phyloP scores from a whole-genome alignment of 2,113 vertebrate genomes.

The Gobius niger region DNA sequence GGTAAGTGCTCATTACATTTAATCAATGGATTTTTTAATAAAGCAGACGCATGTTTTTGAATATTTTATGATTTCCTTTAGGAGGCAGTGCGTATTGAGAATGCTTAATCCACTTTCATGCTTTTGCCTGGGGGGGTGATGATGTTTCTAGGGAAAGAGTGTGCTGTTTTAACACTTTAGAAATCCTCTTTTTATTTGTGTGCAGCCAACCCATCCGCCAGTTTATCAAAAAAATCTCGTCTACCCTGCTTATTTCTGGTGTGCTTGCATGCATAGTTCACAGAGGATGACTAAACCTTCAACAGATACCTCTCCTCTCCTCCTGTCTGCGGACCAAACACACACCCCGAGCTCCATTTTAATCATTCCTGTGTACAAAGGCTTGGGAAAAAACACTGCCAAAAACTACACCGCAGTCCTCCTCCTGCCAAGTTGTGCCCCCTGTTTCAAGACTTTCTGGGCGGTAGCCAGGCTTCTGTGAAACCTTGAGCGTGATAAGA shows the following conservation, averaged over 20 bases:
- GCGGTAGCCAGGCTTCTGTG: constrained; percentile 64
- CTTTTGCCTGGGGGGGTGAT: background rate
- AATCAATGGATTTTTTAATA: constrained; percentile 22
- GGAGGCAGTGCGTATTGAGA: background rate
- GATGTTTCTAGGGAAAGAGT: background rate
- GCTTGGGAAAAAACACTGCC: constrained; percentile 62
- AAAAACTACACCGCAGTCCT: constrained; percentile 55
- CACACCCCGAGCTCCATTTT: constrained; percentile 25
- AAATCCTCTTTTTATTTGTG: background rate
- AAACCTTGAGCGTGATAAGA: constrained; percentile 73
- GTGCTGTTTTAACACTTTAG: background rate
- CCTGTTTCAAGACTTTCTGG: constrained; percentile 55
- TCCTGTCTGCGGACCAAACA: constrained; percentile 18
- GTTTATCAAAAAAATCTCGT: constrained; percentile 16
- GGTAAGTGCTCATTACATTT: constrained; percentile 57
- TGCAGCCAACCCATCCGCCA: constrained; percentile 3
- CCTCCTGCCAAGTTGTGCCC: constrained; percentile 64
- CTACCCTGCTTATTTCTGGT: constrained; percentile 21
- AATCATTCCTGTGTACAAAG: constrained; percentile 62
- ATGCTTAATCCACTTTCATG: constrained; percentile 13
- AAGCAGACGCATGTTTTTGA: constrained; percentile 5
- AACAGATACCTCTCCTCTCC: constrained; percentile 22
- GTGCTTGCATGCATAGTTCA: constrained; percentile 10
- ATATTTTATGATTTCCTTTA: constrained; percentile 30
- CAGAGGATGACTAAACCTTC: constrained; percentile 26